phyloP scores from a whole-genome alignment of 2,888 invertebrate species.

The Lingula anatina region DNA sequence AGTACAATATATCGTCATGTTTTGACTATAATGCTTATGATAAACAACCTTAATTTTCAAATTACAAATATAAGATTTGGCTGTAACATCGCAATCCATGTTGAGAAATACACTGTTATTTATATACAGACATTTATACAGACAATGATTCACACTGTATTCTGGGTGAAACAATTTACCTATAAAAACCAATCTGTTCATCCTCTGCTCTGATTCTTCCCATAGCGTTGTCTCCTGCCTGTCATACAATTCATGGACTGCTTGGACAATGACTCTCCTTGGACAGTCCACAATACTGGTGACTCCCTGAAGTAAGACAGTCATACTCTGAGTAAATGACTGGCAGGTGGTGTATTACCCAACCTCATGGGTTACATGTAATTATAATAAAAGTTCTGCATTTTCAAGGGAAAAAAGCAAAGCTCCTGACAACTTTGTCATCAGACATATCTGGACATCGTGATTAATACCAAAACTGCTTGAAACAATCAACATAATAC shows the following conservation, averaged over 20 bases:
- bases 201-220: conserved; percentile 17
- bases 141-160: no score
- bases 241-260: conserved; percentile 46
- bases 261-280: conserved; percentile 35
- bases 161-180: no score
- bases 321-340: no score
- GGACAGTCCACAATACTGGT: conserved; percentile 22
- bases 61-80: background rate
- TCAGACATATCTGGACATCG: no score
- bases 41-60: background rate
- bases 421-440: no score
- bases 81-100: background rate
- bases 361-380: no score
- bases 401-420: no score
- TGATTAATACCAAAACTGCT: no score
- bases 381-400: no score
- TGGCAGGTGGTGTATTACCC: no score
- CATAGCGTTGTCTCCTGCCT: conserved; percentile 37
- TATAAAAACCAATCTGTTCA: conserved; percentile 42
- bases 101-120: background rate
- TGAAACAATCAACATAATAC: no score
- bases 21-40: background rate
- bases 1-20: no score
- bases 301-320: conserved; percentile 30
- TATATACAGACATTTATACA: background rate